phyloP scores from a whole-genome alignment of 2,113 vertebrate genomes.

The Tragelaphus imberbis region DNA sequence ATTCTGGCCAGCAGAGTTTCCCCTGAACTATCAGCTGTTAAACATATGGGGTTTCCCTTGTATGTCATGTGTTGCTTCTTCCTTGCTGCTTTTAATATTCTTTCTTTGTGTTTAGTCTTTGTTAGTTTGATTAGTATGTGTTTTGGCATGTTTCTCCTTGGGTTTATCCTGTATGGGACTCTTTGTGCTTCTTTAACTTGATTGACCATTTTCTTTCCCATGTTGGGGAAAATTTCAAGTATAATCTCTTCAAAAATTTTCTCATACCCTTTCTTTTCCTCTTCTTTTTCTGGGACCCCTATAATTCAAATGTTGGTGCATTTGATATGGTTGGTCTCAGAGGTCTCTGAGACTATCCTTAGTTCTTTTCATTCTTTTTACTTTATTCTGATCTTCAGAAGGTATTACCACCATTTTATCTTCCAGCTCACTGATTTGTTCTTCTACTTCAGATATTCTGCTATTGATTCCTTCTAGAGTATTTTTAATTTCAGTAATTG shows the following conservation, averaged over 20 bases:
- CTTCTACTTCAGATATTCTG: neutral
- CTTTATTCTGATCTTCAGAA: neutral
- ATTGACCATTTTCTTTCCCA: neutral
- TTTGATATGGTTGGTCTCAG: neutral
- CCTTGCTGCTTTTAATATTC: neutral
- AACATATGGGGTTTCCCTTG: neutral
- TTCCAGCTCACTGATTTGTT: neutral
- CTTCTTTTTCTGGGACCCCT: neutral
- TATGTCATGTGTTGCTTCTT: neutral
- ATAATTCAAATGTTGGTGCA: neutral
- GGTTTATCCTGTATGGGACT: neutral
- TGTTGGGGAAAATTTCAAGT: neutral
- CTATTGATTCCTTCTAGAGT: neutral
- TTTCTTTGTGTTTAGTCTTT: neutral
- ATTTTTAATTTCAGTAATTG: neutral
- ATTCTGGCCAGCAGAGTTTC: neutral
- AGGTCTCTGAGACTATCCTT: neutral
- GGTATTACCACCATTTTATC: neutral
- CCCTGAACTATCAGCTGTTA: neutral
- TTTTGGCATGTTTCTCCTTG: neutral
- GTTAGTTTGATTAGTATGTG: neutral
- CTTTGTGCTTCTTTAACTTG: neutral
- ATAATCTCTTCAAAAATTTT: neutral
- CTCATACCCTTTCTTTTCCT: neutral
- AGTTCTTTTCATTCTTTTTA: neutral